Evolutionary conservation across 2,797 vertebrate genomes (phyloP).

Genomic region (Micromesistius poutassou): DNA sequence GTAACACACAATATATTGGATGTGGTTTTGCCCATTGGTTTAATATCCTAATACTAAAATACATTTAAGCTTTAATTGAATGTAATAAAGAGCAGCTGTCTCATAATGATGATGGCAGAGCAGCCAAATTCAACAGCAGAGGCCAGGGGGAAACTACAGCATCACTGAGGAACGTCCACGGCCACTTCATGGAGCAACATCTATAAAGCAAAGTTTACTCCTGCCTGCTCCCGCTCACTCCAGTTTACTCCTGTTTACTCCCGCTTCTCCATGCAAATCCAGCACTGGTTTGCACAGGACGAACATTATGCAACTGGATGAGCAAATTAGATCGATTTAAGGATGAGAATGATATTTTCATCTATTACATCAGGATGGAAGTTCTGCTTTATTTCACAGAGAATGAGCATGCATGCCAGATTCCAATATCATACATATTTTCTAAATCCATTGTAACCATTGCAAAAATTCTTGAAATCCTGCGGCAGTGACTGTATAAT

Average conservation of each 20-base stretch:
- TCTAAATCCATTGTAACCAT: not conserved
- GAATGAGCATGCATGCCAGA: not conserved
- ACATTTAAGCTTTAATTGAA: not conserved
- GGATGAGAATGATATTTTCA: not conserved
- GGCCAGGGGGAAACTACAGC: not conserved
- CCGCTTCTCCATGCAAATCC: not conserved
- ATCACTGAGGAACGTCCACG: not conserved
- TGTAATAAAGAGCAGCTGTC: not conserved
- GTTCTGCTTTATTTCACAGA: not conserved
- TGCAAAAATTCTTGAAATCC: not conserved
- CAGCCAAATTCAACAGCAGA: not conserved
- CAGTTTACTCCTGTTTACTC: not conserved
- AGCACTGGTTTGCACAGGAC: not conserved
- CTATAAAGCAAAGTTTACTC: not conserved
- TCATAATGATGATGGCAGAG: not conserved
- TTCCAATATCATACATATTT: not conserved
- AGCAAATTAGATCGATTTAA: not conserved
- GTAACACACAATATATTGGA: not conserved
- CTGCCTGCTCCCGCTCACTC: not conserved
- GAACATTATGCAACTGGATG: not conserved
- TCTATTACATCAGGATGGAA: not conserved
- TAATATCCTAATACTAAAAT: not conserved
- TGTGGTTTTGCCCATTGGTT: not conserved
- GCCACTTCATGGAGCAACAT: not conserved
- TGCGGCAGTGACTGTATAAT: not conserved